phyloP scores from a whole-genome alignment of 1,140 invertebrate species.

The Eubasilissa regina region DNA sequence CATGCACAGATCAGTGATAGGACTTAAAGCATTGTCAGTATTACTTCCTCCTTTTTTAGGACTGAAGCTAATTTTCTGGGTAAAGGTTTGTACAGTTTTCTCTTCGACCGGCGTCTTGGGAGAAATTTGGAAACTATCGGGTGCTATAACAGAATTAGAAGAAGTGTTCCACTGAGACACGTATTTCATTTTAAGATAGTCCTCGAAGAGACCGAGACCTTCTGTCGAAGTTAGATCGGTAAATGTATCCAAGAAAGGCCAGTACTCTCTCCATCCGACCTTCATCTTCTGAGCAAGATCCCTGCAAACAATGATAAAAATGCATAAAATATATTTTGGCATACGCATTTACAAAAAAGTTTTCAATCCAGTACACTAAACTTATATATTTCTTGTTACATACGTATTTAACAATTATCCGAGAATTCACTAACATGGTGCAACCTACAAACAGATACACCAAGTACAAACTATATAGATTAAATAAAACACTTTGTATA shows the following conservation, averaged over 20 bases:
- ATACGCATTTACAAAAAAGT: too few relatives aligned
- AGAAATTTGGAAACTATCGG: constrained; percentile 62
- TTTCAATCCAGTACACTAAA: too few relatives aligned
- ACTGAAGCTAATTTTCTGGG: constrained; percentile 15
- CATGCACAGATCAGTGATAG: constrained; percentile 73
- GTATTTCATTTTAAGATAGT: constrained; percentile 77
- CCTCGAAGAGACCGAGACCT: constrained; percentile 83
- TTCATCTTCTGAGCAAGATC: constrained; percentile 83
- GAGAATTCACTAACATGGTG: too few relatives aligned
- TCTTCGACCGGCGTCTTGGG: constrained; percentile 47
- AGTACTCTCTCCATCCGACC: constrained; percentile 92
- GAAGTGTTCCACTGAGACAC: constrained; percentile 59
- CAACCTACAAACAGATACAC: too few relatives aligned
- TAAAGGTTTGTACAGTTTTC: not conserved
- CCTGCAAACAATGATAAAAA: constrained; percentile 67
- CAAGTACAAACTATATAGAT: too few relatives aligned
- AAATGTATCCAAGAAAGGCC: constrained; percentile 88
- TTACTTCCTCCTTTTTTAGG: constrained; percentile 45
- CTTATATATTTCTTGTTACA: too few relatives aligned
- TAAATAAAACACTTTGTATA: too few relatives aligned
- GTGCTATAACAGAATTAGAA: constrained; percentile 66
- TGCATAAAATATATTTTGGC: not conserved
- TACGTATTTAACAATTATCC: too few relatives aligned
- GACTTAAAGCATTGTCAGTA: constrained; percentile 66
- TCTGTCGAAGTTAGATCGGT: constrained; percentile 81